A percentile compares a stretch with the other conserved stretches of the same genome.
Evolutionary conservation across 2,888 invertebrate species (phyloP).

Genomic region (Hemithea aestivaria): DNA sequence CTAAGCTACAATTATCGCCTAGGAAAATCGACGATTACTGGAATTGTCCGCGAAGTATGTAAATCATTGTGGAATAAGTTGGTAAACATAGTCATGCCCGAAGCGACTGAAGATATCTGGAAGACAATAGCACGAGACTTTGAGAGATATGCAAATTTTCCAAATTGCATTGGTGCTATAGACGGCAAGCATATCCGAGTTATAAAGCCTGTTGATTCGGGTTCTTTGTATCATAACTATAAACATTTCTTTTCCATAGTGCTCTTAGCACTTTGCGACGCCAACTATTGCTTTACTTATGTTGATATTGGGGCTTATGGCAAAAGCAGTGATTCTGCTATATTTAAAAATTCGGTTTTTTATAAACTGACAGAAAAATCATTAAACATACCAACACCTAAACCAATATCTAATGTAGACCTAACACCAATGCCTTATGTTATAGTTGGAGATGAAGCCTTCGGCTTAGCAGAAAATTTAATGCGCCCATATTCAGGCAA

Average conservation of each 20-base stretch:
- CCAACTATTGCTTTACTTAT: not conserved
- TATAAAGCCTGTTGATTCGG: not conserved
- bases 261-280: not conserved
- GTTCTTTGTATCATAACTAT: not conserved
- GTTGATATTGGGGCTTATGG: not conserved
- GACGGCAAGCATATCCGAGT: slow-evolving; percentile 2
- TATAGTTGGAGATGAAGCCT: not conserved
- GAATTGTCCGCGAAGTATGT: not conserved
- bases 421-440: not conserved
- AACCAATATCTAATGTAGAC: not conserved
- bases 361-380: not conserved
- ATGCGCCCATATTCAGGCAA: not conserved
- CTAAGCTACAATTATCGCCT: not conserved
- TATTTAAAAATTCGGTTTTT: not conserved
- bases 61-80: not conserved
- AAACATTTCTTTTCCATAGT: not conserved
- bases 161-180: not conserved
- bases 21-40: not conserved
- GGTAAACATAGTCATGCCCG: not conserved
- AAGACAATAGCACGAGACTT: not conserved
- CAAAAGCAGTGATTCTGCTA: not conserved
- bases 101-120: not conserved
- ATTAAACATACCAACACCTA: not conserved
- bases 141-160: not conserved
- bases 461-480: not conserved